These are phyloP conservation scores for Melanotaenia maccullochi DNA, from an alignment of 2,797 vertebrate genomes.

Conservation along the genomic window DNA sequence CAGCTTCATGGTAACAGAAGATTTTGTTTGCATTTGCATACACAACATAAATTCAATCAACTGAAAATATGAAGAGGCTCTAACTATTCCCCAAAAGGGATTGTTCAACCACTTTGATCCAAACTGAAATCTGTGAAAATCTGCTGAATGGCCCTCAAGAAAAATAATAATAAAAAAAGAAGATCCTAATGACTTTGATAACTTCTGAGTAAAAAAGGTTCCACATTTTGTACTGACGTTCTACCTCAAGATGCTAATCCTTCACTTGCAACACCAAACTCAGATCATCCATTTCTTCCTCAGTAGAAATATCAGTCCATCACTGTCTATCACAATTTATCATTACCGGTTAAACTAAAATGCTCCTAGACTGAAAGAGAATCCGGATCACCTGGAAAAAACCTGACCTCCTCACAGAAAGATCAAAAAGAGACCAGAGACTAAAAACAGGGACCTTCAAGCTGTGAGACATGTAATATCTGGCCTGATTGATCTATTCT, in stretches of 20 bases:
- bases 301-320: background rate
- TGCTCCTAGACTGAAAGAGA: too few species aligned
- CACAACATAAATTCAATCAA: conserved; percentile 14
- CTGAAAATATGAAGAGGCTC: conserved; percentile 6
- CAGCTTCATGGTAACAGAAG: conserved; percentile 20
- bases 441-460: too few species aligned
- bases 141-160: background rate
- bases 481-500: too few species aligned
- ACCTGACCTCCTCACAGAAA: too few species aligned
- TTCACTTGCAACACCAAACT: background rate
- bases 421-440: too few species aligned
- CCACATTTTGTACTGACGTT: background rate
- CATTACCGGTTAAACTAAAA: background rate
- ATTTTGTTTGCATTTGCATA: conserved; percentile 39
- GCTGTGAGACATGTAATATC: too few species aligned
- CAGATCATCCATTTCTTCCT: background rate
- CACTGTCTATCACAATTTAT: background rate
- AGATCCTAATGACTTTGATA: background rate
- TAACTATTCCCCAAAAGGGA: conserved; percentile 18
- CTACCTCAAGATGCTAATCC: too few species aligned
- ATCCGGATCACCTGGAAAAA: too few species aligned
- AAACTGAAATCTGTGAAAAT: background rate
- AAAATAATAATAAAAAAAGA: background rate
- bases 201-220: conserved; percentile 2
- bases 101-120: background rate